Conservation (phyloP, 2,797 vertebrate species). For the Liasis olivaceus region DNA sequence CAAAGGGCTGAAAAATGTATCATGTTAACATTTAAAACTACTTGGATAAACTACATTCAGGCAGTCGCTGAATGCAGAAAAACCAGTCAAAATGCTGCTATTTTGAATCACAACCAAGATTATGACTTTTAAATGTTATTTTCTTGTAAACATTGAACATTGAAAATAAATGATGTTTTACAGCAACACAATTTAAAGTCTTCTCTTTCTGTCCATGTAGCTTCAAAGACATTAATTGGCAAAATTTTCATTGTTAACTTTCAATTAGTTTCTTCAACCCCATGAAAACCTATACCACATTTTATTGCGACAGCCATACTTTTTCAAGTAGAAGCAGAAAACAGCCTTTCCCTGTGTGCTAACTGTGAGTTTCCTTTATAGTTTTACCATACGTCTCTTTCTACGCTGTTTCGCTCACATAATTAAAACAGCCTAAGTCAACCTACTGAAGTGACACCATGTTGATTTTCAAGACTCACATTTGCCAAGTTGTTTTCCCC, state of each 20-base stretch:
- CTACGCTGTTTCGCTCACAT: neutral
- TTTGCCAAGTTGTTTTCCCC: neutral
- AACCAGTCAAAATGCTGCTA: conserved; percentile 55
- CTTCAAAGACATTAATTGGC: neutral
- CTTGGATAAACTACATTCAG: conserved; percentile 51
- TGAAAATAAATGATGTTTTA: conserved; percentile 70
- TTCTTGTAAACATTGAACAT: conserved; percentile 61
- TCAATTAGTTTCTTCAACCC: neutral
- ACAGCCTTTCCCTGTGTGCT: too few relatives aligned
- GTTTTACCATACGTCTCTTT: neutral
- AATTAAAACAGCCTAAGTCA: neutral
- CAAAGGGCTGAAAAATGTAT: conserved; percentile 59
- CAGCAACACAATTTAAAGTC: conserved; percentile 30
- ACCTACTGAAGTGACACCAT: too few relatives aligned
- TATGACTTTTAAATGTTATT: conserved; percentile 61
- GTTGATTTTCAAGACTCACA: neutral
- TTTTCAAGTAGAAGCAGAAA: neutral
- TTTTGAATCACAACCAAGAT: conserved; percentile 34
- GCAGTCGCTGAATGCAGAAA: conserved; percentile 47
- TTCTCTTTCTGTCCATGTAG: conserved; percentile 25
- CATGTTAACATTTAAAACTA: conserved; percentile 43
- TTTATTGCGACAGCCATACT: too few relatives aligned
- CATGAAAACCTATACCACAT: neutral
- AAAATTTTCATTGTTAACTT: neutral
- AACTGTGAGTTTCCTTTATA: neutral